These are phyloP conservation scores for Boulengeromyrus knoepffleri DNA, from an alignment of 2,113 vertebrate genomes.

Conservation along the genomic window DNA sequence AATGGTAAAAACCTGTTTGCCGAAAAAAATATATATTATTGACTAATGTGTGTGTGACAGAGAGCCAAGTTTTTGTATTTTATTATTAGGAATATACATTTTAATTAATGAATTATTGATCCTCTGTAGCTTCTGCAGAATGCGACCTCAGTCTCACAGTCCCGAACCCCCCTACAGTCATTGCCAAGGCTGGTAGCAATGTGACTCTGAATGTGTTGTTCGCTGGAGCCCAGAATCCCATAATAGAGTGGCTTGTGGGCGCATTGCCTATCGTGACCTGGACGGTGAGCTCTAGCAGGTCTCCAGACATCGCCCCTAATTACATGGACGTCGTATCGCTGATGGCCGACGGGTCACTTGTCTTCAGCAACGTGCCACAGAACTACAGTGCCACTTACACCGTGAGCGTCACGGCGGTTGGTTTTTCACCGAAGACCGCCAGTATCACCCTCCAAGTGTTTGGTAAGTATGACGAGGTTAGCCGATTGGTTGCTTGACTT, in stretches of 20 bases:
- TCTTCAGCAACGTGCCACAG: background rate
- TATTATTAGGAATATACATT: background rate
- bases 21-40: background rate
- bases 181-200: background rate
- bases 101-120: background rate
- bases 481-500: too few species aligned
- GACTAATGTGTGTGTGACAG: background rate
- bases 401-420: background rate
- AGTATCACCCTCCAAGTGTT: background rate
- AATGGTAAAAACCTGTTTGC: background rate
- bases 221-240: background rate
- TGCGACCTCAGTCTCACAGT: background rate
- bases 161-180: background rate
- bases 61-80: background rate
- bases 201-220: background rate
- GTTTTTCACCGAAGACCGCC: background rate
- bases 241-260: background rate
- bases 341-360: background rate
- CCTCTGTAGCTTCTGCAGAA: background rate
- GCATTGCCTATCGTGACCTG: background rate
- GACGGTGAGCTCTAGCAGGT: fast-evolving
- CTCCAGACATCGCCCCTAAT: background rate
- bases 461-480: too few species aligned
- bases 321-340: background rate
- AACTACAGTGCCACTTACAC: background rate